A percentile compares a stretch with the other conserved stretches of the same genome.
Conservation (phyloP, 1,140 invertebrate species). For the Harlomillsia oculata region DNA sequence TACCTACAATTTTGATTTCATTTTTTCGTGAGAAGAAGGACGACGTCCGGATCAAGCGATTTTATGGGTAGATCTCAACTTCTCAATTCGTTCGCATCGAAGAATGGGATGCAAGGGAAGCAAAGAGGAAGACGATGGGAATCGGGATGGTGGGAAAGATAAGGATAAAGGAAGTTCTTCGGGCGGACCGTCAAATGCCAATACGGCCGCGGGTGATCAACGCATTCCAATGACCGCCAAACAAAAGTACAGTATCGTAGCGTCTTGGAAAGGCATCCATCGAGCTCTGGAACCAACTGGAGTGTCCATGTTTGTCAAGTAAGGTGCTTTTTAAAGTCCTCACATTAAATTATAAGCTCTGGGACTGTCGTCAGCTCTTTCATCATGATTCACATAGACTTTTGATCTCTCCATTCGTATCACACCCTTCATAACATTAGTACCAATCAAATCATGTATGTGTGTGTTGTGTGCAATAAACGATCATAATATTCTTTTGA, state of each 20-base stretch:
- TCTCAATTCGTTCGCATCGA: constrained; percentile 8
- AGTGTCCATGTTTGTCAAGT: constrained; percentile 83
- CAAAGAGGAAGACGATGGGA: constrained; percentile 44
- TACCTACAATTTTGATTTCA: too few species aligned
- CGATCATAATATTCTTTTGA: too few species aligned
- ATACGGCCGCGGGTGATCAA: constrained; percentile 56
- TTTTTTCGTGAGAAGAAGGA: too few species aligned
- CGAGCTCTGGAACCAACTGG: constrained; percentile 78
- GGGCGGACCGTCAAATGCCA: constrained; percentile 38
- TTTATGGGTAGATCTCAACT: constrained; percentile 36
- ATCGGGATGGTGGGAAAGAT: constrained; percentile 41
- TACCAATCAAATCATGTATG: too few species aligned
- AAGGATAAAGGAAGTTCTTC: constrained; percentile 36
- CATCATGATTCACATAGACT: too few species aligned
- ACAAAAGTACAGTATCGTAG: constrained; percentile 76
- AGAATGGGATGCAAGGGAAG: constrained; percentile 67
- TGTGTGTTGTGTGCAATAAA: too few species aligned
- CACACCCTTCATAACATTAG: too few species aligned
- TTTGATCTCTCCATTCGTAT: too few species aligned
- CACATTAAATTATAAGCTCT: too few species aligned
- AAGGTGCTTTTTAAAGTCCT: constrained; percentile 42
- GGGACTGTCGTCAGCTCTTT: too few species aligned
- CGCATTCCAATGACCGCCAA: constrained; percentile 69
- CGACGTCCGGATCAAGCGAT: too few species aligned
- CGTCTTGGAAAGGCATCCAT: constrained; percentile 79